Percentiles rank a stretch among this genome's conserved stretches.
phyloP scores from a whole-genome alignment of 2,113 vertebrate species.

The Chionodraco myersi region DNA sequence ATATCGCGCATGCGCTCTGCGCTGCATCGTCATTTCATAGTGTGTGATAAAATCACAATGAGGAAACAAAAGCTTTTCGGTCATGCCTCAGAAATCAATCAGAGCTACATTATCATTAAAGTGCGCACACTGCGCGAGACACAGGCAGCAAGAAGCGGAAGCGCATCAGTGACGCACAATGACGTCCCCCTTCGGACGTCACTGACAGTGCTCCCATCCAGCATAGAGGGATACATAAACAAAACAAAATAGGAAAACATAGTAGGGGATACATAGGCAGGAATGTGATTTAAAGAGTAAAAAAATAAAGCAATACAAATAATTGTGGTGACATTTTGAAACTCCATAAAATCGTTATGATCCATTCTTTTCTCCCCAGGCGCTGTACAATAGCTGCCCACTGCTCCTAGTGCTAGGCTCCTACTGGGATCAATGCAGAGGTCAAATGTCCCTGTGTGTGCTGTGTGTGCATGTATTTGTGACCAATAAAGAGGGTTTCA shows the following conservation, averaged over 20 bases:
- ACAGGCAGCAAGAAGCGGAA: constrained; percentile 33
- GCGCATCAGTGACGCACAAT: constrained; percentile 66
- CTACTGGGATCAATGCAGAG: too few relatives aligned
- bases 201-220: not conserved
- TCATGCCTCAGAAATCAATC: not conserved
- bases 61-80: not conserved
- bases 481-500: too few relatives aligned
- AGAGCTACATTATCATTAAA: not conserved
- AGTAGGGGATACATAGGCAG: not conserved
- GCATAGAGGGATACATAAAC: not conserved
- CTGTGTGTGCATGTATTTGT: too few relatives aligned
- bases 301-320: not conserved
- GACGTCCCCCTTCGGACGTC: constrained; percentile 11
- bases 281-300: not conserved
- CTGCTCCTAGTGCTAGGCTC: too few relatives aligned
- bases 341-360: not conserved
- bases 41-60: not conserved
- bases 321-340: not conserved
- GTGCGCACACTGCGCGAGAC: not conserved
- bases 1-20: constrained; percentile 39
- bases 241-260: not conserved
- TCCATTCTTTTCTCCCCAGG: not conserved
- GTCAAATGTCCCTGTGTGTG: too few relatives aligned
- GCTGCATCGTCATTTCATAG: not conserved
- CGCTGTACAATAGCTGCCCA: too few relatives aligned